Conservation (phyloP, 2,113 vertebrate species). For the Xiphophorus maculatus region DNA sequence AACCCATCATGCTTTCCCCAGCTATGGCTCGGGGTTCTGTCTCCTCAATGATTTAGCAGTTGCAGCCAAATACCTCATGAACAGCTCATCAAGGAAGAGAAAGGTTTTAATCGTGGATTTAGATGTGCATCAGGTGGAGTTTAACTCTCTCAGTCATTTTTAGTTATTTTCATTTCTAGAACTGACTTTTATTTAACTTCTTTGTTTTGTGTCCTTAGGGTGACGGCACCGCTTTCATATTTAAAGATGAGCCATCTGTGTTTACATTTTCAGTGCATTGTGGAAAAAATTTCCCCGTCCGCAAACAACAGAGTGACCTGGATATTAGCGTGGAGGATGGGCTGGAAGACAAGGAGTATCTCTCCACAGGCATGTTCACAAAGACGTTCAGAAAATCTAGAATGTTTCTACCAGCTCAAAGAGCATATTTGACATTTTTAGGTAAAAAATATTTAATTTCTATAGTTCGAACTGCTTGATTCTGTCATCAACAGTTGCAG, state of each 20-base stretch:
- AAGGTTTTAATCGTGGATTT: constrained; percentile 73
- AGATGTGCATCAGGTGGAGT: constrained; percentile 73
- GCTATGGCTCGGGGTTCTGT: constrained; percentile 68
- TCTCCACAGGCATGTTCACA: constrained; percentile 51
- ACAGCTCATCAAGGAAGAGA: constrained; percentile 8
- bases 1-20: constrained; percentile 73
- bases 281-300: constrained; percentile 72
- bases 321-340: constrained; percentile 65
- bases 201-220: constrained; percentile 44
- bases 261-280: constrained; percentile 75
- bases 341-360: constrained; percentile 63
- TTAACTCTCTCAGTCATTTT: neutral
- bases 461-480: neutral
- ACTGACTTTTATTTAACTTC: neutral
- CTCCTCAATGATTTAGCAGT: constrained; percentile 75
- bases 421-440: no score
- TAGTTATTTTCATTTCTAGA: neutral
- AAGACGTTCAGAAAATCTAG: neutral
- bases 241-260: constrained; percentile 67
- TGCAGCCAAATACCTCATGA: constrained; percentile 53
- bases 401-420: neutral
- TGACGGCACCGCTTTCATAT: constrained; percentile 73
- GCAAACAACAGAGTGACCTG: constrained; percentile 69
- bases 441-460: no score
- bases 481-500: constrained; percentile 41